Evolutionary conservation across 2,113 vertebrate species (phyloP), one percentile per base, ranked within the genome.

Genomic region (Gobiocypris rarus): DNA sequence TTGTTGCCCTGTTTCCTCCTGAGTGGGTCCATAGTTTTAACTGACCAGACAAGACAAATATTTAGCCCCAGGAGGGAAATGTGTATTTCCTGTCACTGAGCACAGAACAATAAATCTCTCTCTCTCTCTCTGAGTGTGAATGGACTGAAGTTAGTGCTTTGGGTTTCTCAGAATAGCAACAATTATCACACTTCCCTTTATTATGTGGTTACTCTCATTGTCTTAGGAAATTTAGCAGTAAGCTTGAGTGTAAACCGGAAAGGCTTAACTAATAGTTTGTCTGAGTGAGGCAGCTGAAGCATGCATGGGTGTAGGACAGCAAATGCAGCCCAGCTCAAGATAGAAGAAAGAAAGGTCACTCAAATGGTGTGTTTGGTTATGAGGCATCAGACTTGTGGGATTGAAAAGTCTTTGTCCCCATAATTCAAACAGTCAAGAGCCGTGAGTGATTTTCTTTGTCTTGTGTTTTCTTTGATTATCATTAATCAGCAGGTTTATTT

Each of bases 181-280:
- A 94, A 95, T 95, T 95, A 96, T 95, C 94, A 95, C 93, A 93
- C 90, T 94, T 95, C 93, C 92, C 94, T 92, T 91, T 89, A 96
- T 96, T 95, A 94, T 95, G 90, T 85, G 67, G 81, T 88, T 90
- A 84, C 83, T 74, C 56, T 92, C 89, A 88, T 87, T 93, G 92
- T 94, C 89, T 78, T 1, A 34, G 48, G 41, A n/a, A 82, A 87
- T 56, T 38, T n/a, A 5, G 79, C 90, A 41, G 31, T 41, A 48
- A 43, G 84, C 65, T 9, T 87, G 88, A 83, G 65, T 85, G 26
- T n/a, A 74, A 70, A 50, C 65, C 19, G 58, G 70, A 84, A 84
- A 52, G 77, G 41, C 31, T 26, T 28, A 9, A 70, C 61, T 26
- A 56, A 71, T 43, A 58, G 65, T 59, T 56, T 73, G 52, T 50